Evolutionary conservation across 2,797 vertebrate genomes (phyloP).

Genomic region (Thalassophryne amazonica): DNA sequence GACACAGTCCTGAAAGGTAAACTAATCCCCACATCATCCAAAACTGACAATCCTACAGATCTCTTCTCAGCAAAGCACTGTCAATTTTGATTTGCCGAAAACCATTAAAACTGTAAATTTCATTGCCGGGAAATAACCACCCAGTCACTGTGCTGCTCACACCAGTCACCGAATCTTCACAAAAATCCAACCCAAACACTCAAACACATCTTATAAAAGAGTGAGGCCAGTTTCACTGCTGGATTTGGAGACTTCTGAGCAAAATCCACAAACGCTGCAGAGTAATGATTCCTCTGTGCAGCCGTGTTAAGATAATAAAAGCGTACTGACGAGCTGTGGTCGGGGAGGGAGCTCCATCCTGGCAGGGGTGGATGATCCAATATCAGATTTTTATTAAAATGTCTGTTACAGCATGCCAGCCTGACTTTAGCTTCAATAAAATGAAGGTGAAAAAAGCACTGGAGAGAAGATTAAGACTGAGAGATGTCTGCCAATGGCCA

Average conservation of each 20-base stretch:
- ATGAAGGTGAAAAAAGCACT: background rate
- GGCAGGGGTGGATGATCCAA: slow-evolving; percentile 2
- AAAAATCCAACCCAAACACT: too few relatives aligned
- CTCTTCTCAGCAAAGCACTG: too few relatives aligned
- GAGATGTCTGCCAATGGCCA: slow-evolving; percentile 46
- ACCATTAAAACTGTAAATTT: too few relatives aligned
- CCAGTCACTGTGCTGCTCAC: too few relatives aligned
- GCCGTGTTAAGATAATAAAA: slow-evolving; percentile 39
- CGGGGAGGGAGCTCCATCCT: slow-evolving; percentile 12
- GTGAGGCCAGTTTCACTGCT: slow-evolving; percentile 17
- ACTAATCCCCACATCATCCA: too few relatives aligned
- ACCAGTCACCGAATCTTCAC: too few relatives aligned
- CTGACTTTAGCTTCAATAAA: slow-evolving; percentile 12
- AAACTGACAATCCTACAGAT: too few relatives aligned
- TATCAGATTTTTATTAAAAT: slow-evolving; percentile 45
- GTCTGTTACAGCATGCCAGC: background rate
- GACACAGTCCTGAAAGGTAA: too few relatives aligned
- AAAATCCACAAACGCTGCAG: slow-evolving; percentile 26
- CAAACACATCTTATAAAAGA: slow-evolving; percentile 24
- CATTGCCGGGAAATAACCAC: slow-evolving; percentile 31
- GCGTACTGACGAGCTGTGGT: slow-evolving; percentile 32
- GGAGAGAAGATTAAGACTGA: background rate
- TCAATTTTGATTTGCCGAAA: too few relatives aligned
- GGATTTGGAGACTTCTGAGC: slow-evolving; percentile 27
- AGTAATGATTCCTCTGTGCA: slow-evolving; percentile 34